Conservation (phyloP, 2,113 vertebrate species). For the Hypanus sabinus region DNA sequence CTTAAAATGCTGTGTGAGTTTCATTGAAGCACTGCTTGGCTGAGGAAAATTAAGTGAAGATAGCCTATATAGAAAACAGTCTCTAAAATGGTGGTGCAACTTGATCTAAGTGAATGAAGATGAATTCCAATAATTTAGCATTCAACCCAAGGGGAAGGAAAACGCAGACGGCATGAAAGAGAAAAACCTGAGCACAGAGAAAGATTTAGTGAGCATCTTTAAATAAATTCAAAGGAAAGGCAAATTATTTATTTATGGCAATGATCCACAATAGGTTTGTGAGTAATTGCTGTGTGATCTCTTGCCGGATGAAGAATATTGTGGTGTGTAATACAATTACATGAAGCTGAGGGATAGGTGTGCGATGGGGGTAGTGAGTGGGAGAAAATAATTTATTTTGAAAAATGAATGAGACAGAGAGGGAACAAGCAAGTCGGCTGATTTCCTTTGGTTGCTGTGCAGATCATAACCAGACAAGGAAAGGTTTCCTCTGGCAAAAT, state of each 20-base stretch:
- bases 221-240: conserved; percentile 22
- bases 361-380: neutral
- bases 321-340: conserved; percentile 20
- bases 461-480: neutral
- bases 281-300: conserved; percentile 33
- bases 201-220: neutral
- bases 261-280: neutral
- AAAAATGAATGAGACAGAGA: neutral
- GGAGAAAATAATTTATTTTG: neutral
- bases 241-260: conserved; percentile 24
- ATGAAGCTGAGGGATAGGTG: neutral
- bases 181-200: neutral
- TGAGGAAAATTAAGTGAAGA: neutral
- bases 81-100: accelerated
- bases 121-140: neutral
- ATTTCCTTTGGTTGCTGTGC: neutral
- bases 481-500: neutral
- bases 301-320: conserved; percentile 5
- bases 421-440: neutral
- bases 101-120: neutral
- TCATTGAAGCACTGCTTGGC: neutral
- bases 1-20: neutral
- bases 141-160: neutral
- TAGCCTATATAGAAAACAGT: neutral
- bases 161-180: neutral